phyloP scores from a whole-genome alignment of 2,113 vertebrate genomes.

The Clupea harengus region DNA sequence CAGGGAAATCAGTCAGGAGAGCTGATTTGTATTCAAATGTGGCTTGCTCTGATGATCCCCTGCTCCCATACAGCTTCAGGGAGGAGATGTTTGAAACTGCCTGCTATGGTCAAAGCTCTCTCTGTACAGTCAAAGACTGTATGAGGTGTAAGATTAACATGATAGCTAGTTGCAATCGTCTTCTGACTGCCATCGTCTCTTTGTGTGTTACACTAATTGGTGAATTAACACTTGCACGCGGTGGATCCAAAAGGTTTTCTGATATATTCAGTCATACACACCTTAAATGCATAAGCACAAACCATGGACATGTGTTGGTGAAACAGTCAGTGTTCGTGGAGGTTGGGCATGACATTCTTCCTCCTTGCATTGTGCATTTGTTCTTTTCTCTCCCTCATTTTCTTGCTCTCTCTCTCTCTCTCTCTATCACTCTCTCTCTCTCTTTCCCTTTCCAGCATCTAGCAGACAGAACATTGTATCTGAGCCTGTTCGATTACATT shows the following conservation, averaged over 20 bases:
- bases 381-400: neutral
- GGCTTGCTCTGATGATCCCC: neutral
- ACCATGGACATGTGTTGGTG: neutral
- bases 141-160: neutral
- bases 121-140: neutral
- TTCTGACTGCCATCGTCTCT: neutral
- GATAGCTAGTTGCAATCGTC: neutral
- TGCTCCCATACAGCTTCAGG: neutral
- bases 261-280: conserved; percentile 25
- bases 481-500: conserved; percentile 64
- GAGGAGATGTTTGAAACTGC: neutral
- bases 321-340: neutral
- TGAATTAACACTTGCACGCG: neutral
- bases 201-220: neutral
- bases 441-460: neutral
- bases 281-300: conserved; percentile 20
- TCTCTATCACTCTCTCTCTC: neutral
- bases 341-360: conserved; percentile 24
- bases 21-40: neutral
- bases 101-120: neutral
- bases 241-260: neutral
- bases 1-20: neutral
- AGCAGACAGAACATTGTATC: conserved; percentile 40
- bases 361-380: conserved; percentile 19
- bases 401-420: neutral